Base-by-base conservation (phyloP, 2,797 vertebrate genomes). In the Stomatorhinus walkeri region DNA sequence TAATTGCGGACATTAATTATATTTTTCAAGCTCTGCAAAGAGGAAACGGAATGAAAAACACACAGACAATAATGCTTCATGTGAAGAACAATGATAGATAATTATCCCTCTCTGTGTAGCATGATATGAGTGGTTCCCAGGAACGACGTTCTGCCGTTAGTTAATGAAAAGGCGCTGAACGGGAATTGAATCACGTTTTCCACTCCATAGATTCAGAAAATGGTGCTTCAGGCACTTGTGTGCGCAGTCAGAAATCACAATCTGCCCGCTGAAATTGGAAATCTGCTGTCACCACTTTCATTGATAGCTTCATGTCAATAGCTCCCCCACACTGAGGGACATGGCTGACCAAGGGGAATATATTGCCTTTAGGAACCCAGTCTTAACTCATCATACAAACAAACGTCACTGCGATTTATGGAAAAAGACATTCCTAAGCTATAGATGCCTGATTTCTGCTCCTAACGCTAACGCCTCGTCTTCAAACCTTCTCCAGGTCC, bases 141-240 rank as follows among this genome's bases (percentile, higher is more conserved):
- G 91, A 92, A 91, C 91, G 91, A 91, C 92, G 93, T 94, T 94
- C 93, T 93, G 92, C 91, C 92, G 93, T 93, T 93, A 92, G 94
- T 94, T 95, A 95, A 95, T 96, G 94, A 96, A 96, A 95, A 94
- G 94, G 94, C 94, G 93, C 94, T 95, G 93, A 95, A 92, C 94
- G 94, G 93, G 94, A 95, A 94, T 94, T 94, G 94, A 94, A 94
- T 95, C 94, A 94, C 95, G 95, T 96, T 95, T 96, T 95, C 94
- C 94, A 95, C 95, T 94, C 93, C 93, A 95, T 93, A 94, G 93
- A 94, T 93, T 95, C 93, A 94, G 93, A 95, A 96, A 96, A 95
- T 95, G 94, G 94, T 93, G 93, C 94, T 96, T 95, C 92, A 95
- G 92, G 94, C 93, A 95, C 95, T 92, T 92, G 91, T 93, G 92